phyloP scores from a whole-genome alignment of 2,113 vertebrate genomes.

The Hystrix brachyura region DNA sequence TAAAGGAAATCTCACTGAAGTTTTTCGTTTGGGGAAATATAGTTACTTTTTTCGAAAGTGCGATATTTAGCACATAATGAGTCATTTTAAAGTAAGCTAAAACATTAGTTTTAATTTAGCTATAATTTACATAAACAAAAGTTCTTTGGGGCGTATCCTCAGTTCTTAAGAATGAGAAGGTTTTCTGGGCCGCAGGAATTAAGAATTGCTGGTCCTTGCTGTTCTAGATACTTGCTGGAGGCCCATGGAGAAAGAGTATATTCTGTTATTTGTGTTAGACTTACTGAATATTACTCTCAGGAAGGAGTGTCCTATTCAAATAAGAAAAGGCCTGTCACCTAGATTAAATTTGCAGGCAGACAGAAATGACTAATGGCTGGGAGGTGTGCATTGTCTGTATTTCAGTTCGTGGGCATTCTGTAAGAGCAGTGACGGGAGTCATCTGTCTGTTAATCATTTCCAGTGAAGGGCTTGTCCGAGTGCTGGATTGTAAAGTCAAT shows the following conservation, averaged over 20 bases:
- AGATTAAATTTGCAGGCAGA: constrained; percentile 18
- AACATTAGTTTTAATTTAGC: not conserved
- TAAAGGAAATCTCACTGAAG: not conserved
- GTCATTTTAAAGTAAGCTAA: constrained; percentile 30
- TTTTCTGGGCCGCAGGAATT: not conserved
- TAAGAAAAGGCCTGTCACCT: constrained; percentile 28
- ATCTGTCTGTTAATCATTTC: constrained; percentile 65
- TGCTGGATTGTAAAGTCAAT: constrained; percentile 74
- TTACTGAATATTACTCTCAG: not conserved
- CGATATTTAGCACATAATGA: not conserved
- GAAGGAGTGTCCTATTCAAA: not conserved
- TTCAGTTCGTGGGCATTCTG: not conserved
- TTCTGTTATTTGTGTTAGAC: constrained; percentile 13
- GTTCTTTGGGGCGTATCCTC: not conserved
- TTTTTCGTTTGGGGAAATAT: not conserved
- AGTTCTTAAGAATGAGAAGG: not conserved
- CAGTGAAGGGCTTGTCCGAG: not conserved
- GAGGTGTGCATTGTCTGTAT: constrained; percentile 20
- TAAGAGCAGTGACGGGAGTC: constrained; percentile 10
- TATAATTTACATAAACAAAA: not conserved
- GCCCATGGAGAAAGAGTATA: constrained; percentile 32
- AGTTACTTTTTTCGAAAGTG: not conserved
- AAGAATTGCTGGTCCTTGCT: not conserved
- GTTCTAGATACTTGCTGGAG: not conserved
- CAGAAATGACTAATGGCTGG: not conserved